These are phyloP conservation scores for Ciconia nigra DNA, from an alignment of 2,797 vertebrate species.

Conservation along the genomic window DNA sequence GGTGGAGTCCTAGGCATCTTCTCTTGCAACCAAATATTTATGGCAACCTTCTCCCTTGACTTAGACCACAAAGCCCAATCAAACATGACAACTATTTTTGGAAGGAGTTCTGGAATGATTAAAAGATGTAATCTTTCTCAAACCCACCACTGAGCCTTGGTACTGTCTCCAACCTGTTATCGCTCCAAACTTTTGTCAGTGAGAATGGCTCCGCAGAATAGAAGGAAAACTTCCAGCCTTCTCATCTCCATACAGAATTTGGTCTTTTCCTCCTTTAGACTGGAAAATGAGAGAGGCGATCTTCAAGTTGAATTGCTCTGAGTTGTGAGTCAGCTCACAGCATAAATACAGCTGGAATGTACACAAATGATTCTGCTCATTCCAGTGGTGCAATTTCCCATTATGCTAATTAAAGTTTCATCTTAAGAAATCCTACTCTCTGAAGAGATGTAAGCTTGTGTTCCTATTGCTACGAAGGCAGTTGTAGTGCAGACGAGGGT, in stretches of 20 bases:
- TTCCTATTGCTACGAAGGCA: not conserved
- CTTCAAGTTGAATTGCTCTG: not conserved
- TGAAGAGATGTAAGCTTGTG: not conserved
- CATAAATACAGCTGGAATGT: slow-evolving; percentile 52
- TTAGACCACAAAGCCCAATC: rapidly evolving
- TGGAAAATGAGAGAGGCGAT: not conserved
- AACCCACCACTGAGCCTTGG: not conserved
- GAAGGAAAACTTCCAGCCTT: not conserved
- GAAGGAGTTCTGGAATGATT: not conserved
- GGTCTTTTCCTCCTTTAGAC: not conserved
- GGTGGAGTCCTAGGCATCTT: not conserved
- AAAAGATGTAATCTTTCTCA: not conserved
- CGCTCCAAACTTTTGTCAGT: not conserved
- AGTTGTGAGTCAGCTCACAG: slow-evolving; percentile 21
- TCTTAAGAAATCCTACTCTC: not conserved
- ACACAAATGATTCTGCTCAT: not conserved
- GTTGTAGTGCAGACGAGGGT: not conserved
- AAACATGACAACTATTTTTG: not conserved
- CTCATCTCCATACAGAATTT: not conserved
- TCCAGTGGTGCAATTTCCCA: slow-evolving; percentile 60
- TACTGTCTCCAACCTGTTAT: not conserved
- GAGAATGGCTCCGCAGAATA: not conserved
- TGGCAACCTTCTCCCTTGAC: not conserved
- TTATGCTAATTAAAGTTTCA: slow-evolving; percentile 37
- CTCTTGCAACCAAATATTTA: not conserved